These are phyloP conservation scores for Standfussiana lucernea DNA, from an alignment of 2,888 invertebrate species.

Conservation along the genomic window DNA sequence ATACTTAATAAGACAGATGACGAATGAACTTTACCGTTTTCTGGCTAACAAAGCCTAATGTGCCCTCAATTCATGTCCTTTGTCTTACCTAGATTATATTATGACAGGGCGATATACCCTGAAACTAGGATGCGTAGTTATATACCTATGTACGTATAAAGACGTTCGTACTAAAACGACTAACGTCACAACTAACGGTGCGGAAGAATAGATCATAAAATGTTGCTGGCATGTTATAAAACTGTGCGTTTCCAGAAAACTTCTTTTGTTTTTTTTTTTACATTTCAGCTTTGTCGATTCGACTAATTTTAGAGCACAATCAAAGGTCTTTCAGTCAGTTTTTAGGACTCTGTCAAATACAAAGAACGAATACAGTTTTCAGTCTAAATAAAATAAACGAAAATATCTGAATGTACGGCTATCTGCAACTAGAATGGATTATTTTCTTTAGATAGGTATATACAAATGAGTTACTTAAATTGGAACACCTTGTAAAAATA, in stretches of 20 bases:
- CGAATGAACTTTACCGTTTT: slow-evolving; percentile 16
- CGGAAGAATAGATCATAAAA: slow-evolving; percentile 53
- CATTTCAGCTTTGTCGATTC: not conserved
- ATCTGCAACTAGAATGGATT: not conserved
- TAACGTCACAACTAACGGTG: slow-evolving; percentile 33
- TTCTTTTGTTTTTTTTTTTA: not conserved
- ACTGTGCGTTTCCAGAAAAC: not conserved
- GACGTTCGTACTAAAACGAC: slow-evolving; percentile 22
- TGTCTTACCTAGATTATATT: slow-evolving; percentile 23
- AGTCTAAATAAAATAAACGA: no score
- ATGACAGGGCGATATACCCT: slow-evolving; percentile 17
- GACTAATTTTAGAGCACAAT: not conserved
- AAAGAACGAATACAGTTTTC: not conserved
- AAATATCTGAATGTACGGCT: not conserved
- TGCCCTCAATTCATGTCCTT: slow-evolving; percentile 18
- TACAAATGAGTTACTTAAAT: not conserved
- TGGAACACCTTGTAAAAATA: no score
- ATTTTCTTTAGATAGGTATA: not conserved
- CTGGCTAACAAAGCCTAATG: slow-evolving; percentile 27
- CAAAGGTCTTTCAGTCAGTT: not conserved
- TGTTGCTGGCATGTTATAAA: slow-evolving; percentile 13
- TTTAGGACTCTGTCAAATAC: not conserved
- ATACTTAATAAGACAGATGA: no score
- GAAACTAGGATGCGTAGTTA: slow-evolving; percentile 26
- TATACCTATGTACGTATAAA: not conserved